A percentile compares a stretch with the other conserved stretches of the same genome.
phyloP scores from a whole-genome alignment of 2,113 vertebrate genomes.

The Fregata magnificens region DNA sequence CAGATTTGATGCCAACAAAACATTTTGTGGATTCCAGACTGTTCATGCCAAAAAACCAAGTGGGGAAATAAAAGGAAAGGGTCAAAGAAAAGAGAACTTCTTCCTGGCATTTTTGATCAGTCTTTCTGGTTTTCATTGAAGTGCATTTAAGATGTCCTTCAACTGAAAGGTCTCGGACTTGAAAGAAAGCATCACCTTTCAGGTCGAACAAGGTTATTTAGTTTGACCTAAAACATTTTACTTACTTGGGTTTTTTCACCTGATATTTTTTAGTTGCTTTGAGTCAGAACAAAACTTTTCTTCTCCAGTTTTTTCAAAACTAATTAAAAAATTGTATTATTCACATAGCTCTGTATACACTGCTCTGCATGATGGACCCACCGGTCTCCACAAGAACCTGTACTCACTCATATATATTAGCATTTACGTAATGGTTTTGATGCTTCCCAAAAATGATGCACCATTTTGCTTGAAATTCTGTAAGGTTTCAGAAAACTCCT shows the following conservation, averaged over 20 bases:
- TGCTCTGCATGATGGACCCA: not conserved
- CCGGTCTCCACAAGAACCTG: not conserved
- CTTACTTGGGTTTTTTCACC: not conserved
- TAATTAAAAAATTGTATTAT: not conserved
- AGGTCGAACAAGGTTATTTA: not conserved
- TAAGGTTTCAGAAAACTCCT: not conserved
- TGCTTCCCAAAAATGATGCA: not conserved
- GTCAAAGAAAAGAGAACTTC: not conserved
- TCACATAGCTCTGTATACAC: not conserved
- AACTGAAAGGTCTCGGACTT: not conserved
- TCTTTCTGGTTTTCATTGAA: not conserved
- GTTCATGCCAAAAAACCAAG: not conserved
- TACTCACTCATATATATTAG: not conserved
- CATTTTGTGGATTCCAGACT: not conserved
- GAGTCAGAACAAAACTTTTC: not conserved
- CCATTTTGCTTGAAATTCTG: not conserved
- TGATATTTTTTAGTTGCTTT: not conserved
- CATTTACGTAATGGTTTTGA: not conserved
- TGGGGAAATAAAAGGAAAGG: not conserved
- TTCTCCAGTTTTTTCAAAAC: not conserved
- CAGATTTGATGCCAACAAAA: not conserved
- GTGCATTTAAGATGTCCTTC: not conserved
- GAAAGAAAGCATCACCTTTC: not conserved
- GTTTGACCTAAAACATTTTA: not conserved
- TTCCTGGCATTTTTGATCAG: not conserved